Evolutionary conservation across 2,888 invertebrate genomes (phyloP).

Genomic region (Zhuqinia jingwanae): DNA sequence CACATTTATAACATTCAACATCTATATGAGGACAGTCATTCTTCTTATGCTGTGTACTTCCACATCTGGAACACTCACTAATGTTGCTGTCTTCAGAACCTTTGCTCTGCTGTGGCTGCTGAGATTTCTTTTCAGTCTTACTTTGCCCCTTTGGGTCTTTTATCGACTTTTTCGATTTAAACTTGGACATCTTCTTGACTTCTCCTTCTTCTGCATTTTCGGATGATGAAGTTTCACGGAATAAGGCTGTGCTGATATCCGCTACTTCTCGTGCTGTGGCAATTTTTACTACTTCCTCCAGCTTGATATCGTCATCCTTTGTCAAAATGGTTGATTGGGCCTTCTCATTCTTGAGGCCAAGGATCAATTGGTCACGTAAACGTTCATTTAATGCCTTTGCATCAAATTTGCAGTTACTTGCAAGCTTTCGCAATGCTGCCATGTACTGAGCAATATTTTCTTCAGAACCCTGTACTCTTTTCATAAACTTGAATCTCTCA

Average conservation of each 20-base stretch:
- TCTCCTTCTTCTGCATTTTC: neutral
- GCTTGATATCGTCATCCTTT: neutral
- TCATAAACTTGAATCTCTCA: neutral
- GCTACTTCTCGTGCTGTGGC: conserved; percentile 52
- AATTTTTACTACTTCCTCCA: conserved; percentile 41
- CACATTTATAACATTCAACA: conserved; percentile 39
- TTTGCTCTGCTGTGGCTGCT: neutral
- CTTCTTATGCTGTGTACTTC: neutral
- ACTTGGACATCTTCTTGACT: neutral
- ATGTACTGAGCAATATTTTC: neutral
- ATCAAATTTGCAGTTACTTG: neutral
- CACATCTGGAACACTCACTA: conserved; percentile 38
- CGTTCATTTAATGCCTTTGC: neutral
- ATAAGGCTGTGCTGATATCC: conserved; percentile 46
- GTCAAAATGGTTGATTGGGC: neutral
- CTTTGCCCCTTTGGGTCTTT: too few relatives aligned
- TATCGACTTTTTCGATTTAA: neutral
- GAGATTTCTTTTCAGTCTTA: neutral
- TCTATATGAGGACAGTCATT: conserved; percentile 7
- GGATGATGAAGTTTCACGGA: conserved; percentile 13
- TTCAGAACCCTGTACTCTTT: neutral
- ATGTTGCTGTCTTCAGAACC: neutral
- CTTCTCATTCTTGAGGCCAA: neutral
- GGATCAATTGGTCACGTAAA: neutral
- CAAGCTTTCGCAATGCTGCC: neutral